Percentiles rank a stretch among this genome's conserved stretches.
These are phyloP conservation scores for Myripristis jacobus DNA, from an alignment of 2,797 vertebrate genomes.

Conservation along the genomic window DNA sequence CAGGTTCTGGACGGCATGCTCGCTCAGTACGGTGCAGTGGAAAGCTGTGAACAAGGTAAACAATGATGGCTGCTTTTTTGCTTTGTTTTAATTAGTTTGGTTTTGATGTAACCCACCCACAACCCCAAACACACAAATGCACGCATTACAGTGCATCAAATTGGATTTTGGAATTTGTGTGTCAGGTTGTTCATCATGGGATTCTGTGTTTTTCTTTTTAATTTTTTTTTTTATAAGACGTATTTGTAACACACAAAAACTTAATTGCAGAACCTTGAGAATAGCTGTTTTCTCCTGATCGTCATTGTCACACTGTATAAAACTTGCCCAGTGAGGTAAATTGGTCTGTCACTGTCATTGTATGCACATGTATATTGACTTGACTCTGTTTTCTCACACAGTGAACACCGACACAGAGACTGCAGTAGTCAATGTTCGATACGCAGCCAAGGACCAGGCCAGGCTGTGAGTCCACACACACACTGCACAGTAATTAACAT, in stretches of 20 bases:
- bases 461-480: conserved; percentile 90
- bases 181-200: not conserved
- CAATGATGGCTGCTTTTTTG: not conserved
- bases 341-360: not conserved
- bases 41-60: conserved; percentile 99
- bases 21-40: conserved; percentile 96
- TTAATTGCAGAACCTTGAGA: not conserved
- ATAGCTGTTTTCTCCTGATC: not conserved
- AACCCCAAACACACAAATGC: too few relatives aligned
- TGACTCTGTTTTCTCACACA: conserved; percentile 68
- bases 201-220: not conserved
- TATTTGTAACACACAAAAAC: not conserved
- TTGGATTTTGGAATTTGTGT: too few relatives aligned
- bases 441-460: conserved; percentile 96
- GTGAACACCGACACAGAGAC: conserved; percentile 99
- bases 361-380: conserved; percentile 20
- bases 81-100: conserved; percentile 1
- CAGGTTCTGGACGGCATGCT: conserved; percentile 97
- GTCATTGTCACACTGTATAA: not conserved
- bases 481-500: conserved; percentile 16
- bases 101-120: not conserved
- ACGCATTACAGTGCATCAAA: not conserved
- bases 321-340: conserved; percentile 5
- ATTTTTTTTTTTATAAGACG: not conserved
- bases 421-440: conserved; percentile 98